phyloP scores from a whole-genome alignment of 1,140 invertebrate genomes.

The Drosophila kikkawai region DNA sequence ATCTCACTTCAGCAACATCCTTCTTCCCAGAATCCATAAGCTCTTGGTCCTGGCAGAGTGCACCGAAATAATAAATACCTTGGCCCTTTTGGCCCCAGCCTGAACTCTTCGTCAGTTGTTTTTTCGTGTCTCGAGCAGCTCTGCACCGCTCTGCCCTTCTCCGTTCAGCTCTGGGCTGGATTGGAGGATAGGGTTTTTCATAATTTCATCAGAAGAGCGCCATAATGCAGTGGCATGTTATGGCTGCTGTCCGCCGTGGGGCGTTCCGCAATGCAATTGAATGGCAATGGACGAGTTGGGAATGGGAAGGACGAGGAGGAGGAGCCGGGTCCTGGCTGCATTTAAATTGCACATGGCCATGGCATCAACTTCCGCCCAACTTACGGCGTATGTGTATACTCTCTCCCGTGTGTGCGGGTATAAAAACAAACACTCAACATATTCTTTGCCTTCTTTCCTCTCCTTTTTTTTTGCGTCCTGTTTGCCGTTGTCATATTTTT shows the following conservation, averaged over 20 bases:
- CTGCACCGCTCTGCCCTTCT: not conserved
- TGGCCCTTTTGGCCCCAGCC: slow-evolving; percentile 53
- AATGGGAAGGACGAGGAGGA: slow-evolving; percentile 4
- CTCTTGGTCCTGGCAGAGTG: slow-evolving; percentile 18
- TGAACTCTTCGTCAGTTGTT: slow-evolving; percentile 45
- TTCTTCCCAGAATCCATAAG: not conserved
- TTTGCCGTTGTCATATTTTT: slow-evolving; percentile 31
- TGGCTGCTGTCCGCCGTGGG: slow-evolving; percentile 63
- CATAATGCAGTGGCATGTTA: slow-evolving; percentile 81
- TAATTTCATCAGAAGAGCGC: slow-evolving; percentile 79
- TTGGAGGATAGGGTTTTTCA: slow-evolving; percentile 54
- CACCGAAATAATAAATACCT: slow-evolving; percentile 56
- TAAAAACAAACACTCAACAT: slow-evolving; percentile 65
- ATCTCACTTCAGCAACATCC: too few species aligned
- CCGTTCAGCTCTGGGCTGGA: slow-evolving; percentile 26
- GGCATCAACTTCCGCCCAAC: slow-evolving; percentile 74
- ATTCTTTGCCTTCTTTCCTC: slow-evolving; percentile 7
- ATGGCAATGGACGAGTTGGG: slow-evolving; percentile 59
- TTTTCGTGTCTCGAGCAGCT: slow-evolving; percentile 34
- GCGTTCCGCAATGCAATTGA: slow-evolving; percentile 74
- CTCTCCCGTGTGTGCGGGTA: slow-evolving; percentile 15
- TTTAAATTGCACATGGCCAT: slow-evolving; percentile 83
- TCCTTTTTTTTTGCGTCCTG: slow-evolving; percentile 12
- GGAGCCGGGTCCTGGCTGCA: slow-evolving; percentile 51
- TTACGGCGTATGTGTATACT: slow-evolving; percentile 12